These are phyloP conservation scores for Cheilosia vernalis DNA, from an alignment of 2,888 invertebrate species.

Conservation along the genomic window DNA sequence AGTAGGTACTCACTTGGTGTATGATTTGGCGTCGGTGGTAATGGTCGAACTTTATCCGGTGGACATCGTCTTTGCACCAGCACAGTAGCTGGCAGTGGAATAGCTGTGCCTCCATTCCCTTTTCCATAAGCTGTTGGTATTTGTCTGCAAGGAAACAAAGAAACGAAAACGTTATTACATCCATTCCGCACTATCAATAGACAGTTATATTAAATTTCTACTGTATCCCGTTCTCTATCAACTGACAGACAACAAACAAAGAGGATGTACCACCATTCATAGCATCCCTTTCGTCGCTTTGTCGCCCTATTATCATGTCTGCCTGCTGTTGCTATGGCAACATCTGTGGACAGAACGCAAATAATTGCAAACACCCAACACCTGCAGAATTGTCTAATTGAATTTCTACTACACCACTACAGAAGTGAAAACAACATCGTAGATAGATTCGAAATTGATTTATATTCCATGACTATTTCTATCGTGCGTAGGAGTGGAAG, in stretches of 20 bases:
- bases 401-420: constrained; percentile 45
- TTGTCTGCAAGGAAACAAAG: constrained; percentile 84
- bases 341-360: constrained; percentile 27
- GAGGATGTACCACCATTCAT: background rate
- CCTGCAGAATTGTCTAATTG: constrained; percentile 64
- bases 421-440: constrained; percentile 27
- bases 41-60: constrained; percentile 90
- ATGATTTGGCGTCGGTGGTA: constrained; percentile 88
- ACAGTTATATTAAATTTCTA: constrained; percentile 30
- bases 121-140: constrained; percentile 86
- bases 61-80: constrained; percentile 90
- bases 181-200: constrained; percentile 24
- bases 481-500: background rate
- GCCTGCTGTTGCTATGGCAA: constrained; percentile 29
- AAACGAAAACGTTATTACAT: constrained; percentile 13
- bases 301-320: constrained; percentile 36
- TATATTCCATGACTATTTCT: constrained; percentile 42
- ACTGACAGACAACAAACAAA: constrained; percentile 23
- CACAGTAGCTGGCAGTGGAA: constrained; percentile 91
- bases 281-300: constrained; percentile 9
- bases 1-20: constrained; percentile 83
- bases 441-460: constrained; percentile 57
- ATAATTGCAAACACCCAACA: constrained; percentile 62
- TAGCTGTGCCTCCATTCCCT: constrained; percentile 87
- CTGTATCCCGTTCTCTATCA: background rate